These are phyloP conservation scores for Neofelis nebulosa DNA, from an alignment of 2,113 vertebrate species.

Conservation along the genomic window DNA sequence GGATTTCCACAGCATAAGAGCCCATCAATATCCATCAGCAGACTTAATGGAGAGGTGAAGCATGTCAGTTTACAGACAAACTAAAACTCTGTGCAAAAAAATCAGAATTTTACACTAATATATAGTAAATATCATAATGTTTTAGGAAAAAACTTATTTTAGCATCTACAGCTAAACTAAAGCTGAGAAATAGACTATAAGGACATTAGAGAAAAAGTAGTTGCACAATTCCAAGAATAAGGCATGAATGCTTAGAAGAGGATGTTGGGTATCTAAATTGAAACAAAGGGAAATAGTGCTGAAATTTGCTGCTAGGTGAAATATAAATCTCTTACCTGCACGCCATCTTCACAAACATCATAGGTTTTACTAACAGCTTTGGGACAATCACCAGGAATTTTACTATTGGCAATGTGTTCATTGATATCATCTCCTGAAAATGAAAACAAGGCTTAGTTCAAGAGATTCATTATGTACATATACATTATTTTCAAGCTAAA, in stretches of 20 bases:
- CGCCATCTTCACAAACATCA: conserved; percentile 60
- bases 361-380: neutral
- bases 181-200: neutral
- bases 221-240: neutral
- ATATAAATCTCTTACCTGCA: conserved; percentile 46
- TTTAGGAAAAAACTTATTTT: neutral
- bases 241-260: neutral
- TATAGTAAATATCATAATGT: neutral
- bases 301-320: neutral
- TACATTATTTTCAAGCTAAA: neutral
- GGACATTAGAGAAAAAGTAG: neutral
- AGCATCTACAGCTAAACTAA: neutral
- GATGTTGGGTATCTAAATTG: neutral
- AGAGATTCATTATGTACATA: neutral
- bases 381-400: conserved; percentile 69
- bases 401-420: conserved; percentile 67
- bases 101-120: neutral
- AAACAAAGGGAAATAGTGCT: neutral
- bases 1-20: neutral
- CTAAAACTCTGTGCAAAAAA: neutral
- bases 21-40: neutral
- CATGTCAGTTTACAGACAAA: neutral
- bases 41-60: neutral
- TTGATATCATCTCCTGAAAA: conserved; percentile 66
- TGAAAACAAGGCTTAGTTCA: conserved; percentile 19